A percentile compares a stretch with the other conserved stretches of the same genome.
Evolutionary conservation across 2,888 invertebrate genomes (phyloP).

Genomic region (Drosophila paracracens): DNA sequence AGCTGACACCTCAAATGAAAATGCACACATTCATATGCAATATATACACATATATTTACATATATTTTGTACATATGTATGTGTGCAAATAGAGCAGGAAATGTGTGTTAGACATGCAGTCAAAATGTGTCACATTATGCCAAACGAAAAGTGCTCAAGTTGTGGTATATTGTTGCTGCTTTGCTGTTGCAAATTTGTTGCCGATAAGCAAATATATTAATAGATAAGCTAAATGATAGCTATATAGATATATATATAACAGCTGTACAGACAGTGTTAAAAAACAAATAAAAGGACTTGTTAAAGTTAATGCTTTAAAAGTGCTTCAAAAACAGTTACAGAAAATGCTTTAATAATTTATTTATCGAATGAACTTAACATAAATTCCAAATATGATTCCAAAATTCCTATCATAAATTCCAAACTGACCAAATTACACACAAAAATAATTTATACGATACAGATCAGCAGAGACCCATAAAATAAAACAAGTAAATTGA

Average conservation of each 20-base stretch:
- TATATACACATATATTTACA: background rate
- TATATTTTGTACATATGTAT: background rate
- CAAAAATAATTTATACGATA: constrained; percentile 20
- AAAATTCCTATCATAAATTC: background rate
- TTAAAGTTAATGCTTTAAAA: background rate
- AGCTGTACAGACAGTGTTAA: background rate
- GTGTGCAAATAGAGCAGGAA: background rate
- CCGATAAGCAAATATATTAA: background rate
- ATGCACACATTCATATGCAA: background rate
- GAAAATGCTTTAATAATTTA: background rate
- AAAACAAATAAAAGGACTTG: background rate
- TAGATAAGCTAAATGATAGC: background rate
- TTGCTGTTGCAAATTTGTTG: background rate
- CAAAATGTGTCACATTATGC: constrained; percentile 1
- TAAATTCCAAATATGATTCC: too few species aligned
- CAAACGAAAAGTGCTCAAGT: background rate
- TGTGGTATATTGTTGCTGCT: background rate
- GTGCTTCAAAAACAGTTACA: background rate
- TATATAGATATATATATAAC: background rate
- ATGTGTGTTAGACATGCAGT: constrained; percentile 14
- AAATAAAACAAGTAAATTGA: background rate
- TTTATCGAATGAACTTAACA: background rate
- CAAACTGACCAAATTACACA: background rate
- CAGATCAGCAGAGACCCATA: background rate
- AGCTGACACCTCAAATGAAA: constrained; percentile 8